Evolutionary conservation across 2,113 vertebrate species (phyloP), one percentile per base, ranked within the genome.

Genomic region (Cyrtonyx montezumae): DNA sequence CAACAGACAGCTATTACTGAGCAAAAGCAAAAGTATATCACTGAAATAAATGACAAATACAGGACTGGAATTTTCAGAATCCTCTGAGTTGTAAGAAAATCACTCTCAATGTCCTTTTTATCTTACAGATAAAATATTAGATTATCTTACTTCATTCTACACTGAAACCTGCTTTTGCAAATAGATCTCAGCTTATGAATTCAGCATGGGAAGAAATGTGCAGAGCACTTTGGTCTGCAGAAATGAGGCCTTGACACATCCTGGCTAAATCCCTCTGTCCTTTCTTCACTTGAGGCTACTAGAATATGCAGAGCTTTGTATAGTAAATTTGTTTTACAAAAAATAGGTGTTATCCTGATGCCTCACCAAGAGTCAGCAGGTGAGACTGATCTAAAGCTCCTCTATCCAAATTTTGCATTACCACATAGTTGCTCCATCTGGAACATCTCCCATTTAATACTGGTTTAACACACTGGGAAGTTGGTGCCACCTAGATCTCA

Each of bases 201-300:
- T 69, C 49, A 22, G 10, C 6, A 15, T 6, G 58, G 11, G 32
- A 74, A 79, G 55, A 34, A 49, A 18, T 18, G 3, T 59, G 9
- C 34, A 81, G 26, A 88, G 14, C 8, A 9, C 32, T 79, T 73
- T 63, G 40, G 26, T 51, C n/a, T 91, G 75, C 53, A 79, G 48
- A 71, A 88, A 11, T 0, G 0, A 40, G 2, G 2, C 36, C 45
- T 75, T 55, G 16, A 17, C 30, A 15, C 1, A 2, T 53, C 83
- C 8, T 12, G 58, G 26, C 43, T 46, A 28, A 28, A 19, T 8
- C 67, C 61, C 37, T 67, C 63, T 83, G 26, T 25, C 28, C 7
- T n/a, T 14, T 80, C 46, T 79, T 62, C 36, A 22, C 9, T 32
- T 22, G 10, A 36, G 48, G 46, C 26, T 81, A 12, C 20, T n/a